Percentiles rank a stretch among this genome's conserved stretches.
These are phyloP conservation scores for Aegypius monachus DNA, from an alignment of 2,113 vertebrate species.

Conservation along the genomic window DNA sequence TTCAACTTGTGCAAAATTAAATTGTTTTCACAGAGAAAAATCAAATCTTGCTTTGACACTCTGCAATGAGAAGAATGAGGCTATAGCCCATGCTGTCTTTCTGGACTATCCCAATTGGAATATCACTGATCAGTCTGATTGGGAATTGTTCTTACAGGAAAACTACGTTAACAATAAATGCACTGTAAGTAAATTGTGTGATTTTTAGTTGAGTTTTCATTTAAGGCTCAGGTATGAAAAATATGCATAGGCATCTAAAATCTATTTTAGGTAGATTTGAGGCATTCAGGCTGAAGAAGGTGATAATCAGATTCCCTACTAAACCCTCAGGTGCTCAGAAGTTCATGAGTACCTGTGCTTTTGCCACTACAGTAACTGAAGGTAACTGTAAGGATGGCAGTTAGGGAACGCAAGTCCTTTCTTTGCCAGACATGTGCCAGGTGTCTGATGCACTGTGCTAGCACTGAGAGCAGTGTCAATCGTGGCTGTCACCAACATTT, in stretches of 20 bases:
- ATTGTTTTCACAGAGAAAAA: constrained; percentile 80
- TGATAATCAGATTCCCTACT: not conserved
- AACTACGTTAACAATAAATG: constrained; percentile 67
- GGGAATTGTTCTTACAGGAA: constrained; percentile 78
- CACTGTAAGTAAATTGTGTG: constrained; percentile 75
- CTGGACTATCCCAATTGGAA: constrained; percentile 84
- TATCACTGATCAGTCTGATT: constrained; percentile 75
- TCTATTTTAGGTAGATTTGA: not conserved
- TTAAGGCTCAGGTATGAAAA: not conserved
- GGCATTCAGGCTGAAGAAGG: not conserved
- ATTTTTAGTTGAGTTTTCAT: not conserved
- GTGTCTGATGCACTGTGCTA: not conserved
- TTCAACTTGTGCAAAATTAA: not conserved
- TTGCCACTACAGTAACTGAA: not conserved
- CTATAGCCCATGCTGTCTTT: constrained; percentile 85
- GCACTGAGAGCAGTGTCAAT: not conserved
- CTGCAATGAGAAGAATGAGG: constrained; percentile 69
- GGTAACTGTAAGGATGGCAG: not conserved
- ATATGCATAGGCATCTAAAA: rapidly evolving
- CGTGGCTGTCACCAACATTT: not conserved
- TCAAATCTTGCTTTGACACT: constrained; percentile 89
- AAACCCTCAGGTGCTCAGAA: not conserved
- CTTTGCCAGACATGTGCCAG: not conserved
- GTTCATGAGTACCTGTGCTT: not conserved
- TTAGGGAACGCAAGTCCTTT: not conserved